Base-by-base conservation (phyloP, 2,797 vertebrate genomes). In the Pseudochromis fuscus region DNA sequence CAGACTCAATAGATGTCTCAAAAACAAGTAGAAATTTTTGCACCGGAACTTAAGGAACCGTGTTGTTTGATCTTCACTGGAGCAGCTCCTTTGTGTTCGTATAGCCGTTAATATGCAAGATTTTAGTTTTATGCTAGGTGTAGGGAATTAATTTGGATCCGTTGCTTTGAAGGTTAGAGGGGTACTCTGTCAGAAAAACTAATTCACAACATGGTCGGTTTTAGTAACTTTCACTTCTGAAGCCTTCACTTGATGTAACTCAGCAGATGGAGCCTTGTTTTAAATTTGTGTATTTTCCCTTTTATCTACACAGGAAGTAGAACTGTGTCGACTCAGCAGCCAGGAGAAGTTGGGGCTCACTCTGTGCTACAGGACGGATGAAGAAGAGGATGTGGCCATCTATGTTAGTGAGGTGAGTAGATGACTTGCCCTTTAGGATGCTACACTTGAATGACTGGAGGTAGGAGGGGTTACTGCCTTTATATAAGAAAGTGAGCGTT, bases 301-400 rank as follows among this genome's bases (percentile, higher is more conserved):
- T 52, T 64, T 40, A 49, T 51, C 37, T 49, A 0, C 19, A 4
- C 46, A 99, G 98, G 97, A 98, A 87, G 96, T 99, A 63, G 95
- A 98, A 88, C 82, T 99, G 82, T 96, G 95, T 78, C 96, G 97
- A 38, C 56, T 96, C 85, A 95, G 87, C 93, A 97, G 94, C 91
- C 96, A 98, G 70, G 97, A 99, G 89, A 98, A 97, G 90, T 88
- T 99, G 75, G 98, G 98, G 0, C 90, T 99, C 79, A 99, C 98
- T 38, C 94, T 99, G 76, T 99, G 97, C 82, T 99, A 99, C 92
- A 93, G 97, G 85, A 99, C 97, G 0, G 97, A 99, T 60, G 97
- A 99, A 62, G 97, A 99, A 63, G 98, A 99, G 37, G 98, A 99
- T 72, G 94, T 88, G 0, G 96, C 96, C 58, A 99, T 99, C 88